Conservation (phyloP, 2,113 vertebrate genomes). For the human (Homo sapiens) region GRCh38 chr2:73252001-73252500, state of each 20-base stretch:
- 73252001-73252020: not conserved
- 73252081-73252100: not conserved
- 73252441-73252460: not conserved
- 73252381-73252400: not conserved
- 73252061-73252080: not conserved
- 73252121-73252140: not conserved
- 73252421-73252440: not conserved
- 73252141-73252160: not conserved
- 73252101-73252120: not conserved
- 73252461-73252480: not conserved
- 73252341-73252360: not conserved
- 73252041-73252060: not conserved
- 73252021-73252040: fast-evolving
- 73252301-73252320: not conserved
- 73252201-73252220: not conserved
- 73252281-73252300: not conserved
- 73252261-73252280: not conserved
- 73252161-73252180: not conserved
- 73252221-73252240: not conserved
- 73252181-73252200: not conserved
- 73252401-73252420: not conserved
- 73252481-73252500: not conserved
- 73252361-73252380: not conserved
- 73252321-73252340: not conserved
- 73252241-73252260: not conserved